Conservation (phyloP, 2,113 vertebrate genomes). For the Phalacrocorax carbo region DNA sequence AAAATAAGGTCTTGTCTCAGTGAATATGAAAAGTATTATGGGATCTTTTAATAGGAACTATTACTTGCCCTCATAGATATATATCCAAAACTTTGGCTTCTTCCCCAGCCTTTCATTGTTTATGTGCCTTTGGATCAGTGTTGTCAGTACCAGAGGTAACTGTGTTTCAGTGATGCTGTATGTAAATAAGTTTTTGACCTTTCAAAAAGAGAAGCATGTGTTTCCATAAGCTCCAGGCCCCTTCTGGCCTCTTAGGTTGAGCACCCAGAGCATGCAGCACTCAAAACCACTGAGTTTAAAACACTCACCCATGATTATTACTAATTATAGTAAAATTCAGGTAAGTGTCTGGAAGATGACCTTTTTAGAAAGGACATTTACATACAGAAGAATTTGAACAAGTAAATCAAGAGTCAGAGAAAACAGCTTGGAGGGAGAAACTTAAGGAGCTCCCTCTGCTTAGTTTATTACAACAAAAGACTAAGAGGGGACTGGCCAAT, state of each 20-base stretch:
- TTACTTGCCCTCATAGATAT: neutral
- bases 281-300: neutral
- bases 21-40: neutral
- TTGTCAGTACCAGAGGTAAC: neutral
- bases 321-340: neutral
- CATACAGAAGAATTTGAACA: neutral
- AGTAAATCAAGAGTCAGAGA: neutral
- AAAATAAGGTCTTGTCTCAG: conserved; percentile 10
- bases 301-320: neutral
- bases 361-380: neutral
- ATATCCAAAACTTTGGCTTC: neutral
- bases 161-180: neutral
- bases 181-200: neutral
- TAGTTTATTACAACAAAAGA: neutral
- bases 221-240: neutral
- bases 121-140: neutral
- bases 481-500: neutral
- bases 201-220: neutral
- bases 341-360: neutral
- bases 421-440: neutral
- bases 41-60: neutral
- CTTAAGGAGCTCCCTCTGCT: neutral
- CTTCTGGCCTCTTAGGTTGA: neutral
- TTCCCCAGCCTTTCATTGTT: neutral
- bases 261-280: neutral